Percentiles rank a stretch among this genome's conserved stretches.
These are phyloP conservation scores for Malaclemys terrapin DNA, from an alignment of 2,113 vertebrate species.

Conservation along the genomic window DNA sequence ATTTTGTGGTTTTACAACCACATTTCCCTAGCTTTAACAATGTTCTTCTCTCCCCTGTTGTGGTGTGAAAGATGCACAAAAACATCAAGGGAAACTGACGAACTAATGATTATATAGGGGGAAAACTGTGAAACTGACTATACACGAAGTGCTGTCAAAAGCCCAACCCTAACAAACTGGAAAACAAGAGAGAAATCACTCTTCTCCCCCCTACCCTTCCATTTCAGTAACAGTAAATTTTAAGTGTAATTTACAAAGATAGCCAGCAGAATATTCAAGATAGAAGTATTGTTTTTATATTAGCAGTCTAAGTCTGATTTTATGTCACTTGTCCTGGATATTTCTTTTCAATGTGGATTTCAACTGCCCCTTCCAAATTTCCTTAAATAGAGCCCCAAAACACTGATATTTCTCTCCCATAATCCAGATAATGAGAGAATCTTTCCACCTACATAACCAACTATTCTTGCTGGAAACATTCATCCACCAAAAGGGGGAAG, in stretches of 20 bases:
- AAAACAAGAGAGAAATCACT: not conserved
- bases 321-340: not conserved
- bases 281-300: not conserved
- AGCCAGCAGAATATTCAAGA: not conserved
- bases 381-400: not conserved
- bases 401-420: not conserved
- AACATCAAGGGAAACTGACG: not conserved
- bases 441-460: not conserved
- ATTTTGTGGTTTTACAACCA: constrained; percentile 48
- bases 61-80: not conserved
- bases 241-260: not conserved
- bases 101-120: not conserved
- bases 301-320: not conserved
- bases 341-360: not conserved
- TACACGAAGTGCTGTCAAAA: not conserved
- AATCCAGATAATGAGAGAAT: not conserved
- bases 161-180: not conserved
- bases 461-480: not conserved
- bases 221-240: not conserved
- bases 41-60: not conserved
- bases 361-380: not conserved
- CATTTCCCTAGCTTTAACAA: not conserved
- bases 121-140: not conserved
- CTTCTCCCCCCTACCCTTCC: not conserved
- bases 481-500: not conserved